phyloP scores from a whole-genome alignment of 2,888 invertebrate species.

The Margaritifera margaritifera region DNA sequence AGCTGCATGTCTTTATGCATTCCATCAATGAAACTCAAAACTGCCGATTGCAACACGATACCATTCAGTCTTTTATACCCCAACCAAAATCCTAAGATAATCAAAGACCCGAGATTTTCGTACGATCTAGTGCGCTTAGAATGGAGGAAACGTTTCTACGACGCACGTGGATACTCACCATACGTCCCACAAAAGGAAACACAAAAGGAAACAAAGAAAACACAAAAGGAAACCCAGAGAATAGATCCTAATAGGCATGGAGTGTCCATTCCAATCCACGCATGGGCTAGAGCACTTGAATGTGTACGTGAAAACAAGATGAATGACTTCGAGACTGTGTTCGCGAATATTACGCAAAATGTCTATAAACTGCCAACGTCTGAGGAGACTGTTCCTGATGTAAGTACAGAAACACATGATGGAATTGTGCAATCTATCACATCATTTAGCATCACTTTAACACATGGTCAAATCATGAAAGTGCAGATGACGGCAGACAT shows the following conservation, averaged over 20 bases:
- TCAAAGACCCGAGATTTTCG: slow-evolving; percentile 9
- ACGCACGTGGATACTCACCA: not conserved
- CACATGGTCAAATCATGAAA: slow-evolving; percentile 26
- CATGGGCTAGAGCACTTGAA: not conserved
- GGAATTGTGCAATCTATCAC: not conserved
- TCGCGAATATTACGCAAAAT: not conserved
- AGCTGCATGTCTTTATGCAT: slow-evolving; percentile 21
- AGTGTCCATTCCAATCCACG: not conserved
- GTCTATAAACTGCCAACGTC: not conserved
- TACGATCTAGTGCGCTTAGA: not conserved
- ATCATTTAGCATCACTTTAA: slow-evolving; percentile 10
- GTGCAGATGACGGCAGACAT: slow-evolving; percentile 29
- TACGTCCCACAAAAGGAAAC: slow-evolving; percentile 8
- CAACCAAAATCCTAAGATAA: slow-evolving; percentile 4
- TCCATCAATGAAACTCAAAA: slow-evolving; percentile 21
- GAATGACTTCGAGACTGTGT: not conserved
- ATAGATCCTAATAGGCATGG: not conserved
- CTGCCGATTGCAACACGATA: slow-evolving; percentile 5
- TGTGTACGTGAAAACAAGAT: not conserved
- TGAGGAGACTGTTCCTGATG: slow-evolving; percentile 1
- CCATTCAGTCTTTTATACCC: slow-evolving; percentile 30
- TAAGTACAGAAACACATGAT: slow-evolving; percentile 6
- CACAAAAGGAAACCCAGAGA: slow-evolving; percentile 6
- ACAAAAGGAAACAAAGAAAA: not conserved
- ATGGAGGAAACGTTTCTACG: slow-evolving; percentile 10